These are phyloP conservation scores for Conistra vaccinii DNA, from an alignment of 2,888 invertebrate genomes.

Conservation along the genomic window DNA sequence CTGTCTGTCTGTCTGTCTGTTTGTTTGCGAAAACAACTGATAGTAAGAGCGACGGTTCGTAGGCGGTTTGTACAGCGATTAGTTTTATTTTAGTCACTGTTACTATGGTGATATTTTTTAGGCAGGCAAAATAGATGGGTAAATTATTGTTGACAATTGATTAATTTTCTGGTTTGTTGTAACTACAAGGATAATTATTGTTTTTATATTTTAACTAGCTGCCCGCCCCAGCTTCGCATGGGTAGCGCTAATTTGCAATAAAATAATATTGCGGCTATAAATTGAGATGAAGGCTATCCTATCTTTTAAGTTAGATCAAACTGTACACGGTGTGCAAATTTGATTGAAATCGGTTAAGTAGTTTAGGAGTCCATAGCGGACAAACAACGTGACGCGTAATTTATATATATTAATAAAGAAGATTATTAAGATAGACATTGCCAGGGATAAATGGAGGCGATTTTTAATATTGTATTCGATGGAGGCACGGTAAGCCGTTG, in stretches of 20 bases:
- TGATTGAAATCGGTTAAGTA: too few relatives aligned
- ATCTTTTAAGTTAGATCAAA: too few relatives aligned
- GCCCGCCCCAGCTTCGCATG: too few relatives aligned
- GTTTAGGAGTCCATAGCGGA: too few relatives aligned
- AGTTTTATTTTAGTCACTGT: slow-evolving; percentile 46
- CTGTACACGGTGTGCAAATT: too few relatives aligned
- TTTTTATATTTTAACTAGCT: neutral
- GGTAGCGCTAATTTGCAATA: too few relatives aligned
- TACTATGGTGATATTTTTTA: neutral
- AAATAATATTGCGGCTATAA: too few relatives aligned
- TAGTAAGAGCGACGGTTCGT: slow-evolving; percentile 42
- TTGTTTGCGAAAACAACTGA: slow-evolving; percentile 57
- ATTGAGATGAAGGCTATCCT: too few relatives aligned
- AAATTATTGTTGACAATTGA: neutral
- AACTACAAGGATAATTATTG: neutral
- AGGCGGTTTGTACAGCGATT: slow-evolving; percentile 57
- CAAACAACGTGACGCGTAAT: too few relatives aligned
- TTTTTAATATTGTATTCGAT: too few relatives aligned
- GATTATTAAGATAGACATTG: too few relatives aligned
- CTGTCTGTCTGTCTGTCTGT: slow-evolving; percentile 60
- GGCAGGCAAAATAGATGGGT: neutral
- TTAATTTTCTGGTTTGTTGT: neutral
- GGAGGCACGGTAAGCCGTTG: neutral
- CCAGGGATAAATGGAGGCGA: neutral
- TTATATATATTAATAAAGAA: too few relatives aligned